phyloP scores from a whole-genome alignment of 2,797 vertebrate genomes.

The Denticeps clupeoides region DNA sequence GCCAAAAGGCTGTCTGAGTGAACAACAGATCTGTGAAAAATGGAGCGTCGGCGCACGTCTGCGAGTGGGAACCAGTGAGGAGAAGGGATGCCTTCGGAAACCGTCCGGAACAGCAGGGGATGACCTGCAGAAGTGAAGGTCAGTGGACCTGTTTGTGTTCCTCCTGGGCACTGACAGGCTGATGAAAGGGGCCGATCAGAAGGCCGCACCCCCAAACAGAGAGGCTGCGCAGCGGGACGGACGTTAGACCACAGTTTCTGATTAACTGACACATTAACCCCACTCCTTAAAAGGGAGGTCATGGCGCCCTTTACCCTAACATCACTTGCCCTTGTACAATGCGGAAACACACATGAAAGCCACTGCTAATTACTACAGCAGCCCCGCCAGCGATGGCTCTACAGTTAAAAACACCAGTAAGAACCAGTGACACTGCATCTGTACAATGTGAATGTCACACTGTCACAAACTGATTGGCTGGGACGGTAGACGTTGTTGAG shows the following conservation, averaged over 20 bases:
- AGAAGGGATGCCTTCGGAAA: too few species aligned
- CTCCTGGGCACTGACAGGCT: constrained; percentile 33
- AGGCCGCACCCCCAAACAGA: constrained; percentile 20
- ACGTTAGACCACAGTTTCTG: constrained; percentile 27
- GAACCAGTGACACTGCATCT: too few species aligned
- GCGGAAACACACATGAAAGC: too few species aligned
- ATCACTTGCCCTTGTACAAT: not conserved
- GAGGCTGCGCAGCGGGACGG: constrained; percentile 24
- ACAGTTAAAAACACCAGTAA: too few species aligned
- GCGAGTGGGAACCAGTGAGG: too few species aligned
- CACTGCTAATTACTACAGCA: too few species aligned
- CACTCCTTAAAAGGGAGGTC: constrained; percentile 25
- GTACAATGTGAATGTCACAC: too few species aligned
- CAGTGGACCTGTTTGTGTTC: constrained; percentile 19
- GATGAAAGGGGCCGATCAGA: constrained; percentile 42
- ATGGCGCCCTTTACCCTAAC: not conserved
- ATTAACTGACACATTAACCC: constrained; percentile 36
- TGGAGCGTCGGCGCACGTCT: constrained; percentile 3
- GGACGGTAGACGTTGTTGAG: too few species aligned
- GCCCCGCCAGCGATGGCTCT: too few species aligned
- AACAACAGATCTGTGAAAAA: constrained; percentile 4
- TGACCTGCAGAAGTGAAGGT: constrained; percentile 28
- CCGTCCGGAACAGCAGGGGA: too few species aligned
- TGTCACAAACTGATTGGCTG: too few species aligned
- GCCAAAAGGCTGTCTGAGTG: too few species aligned